phyloP scores from a whole-genome alignment of 2,797 vertebrate species.

The Crenichthys baileyi region DNA sequence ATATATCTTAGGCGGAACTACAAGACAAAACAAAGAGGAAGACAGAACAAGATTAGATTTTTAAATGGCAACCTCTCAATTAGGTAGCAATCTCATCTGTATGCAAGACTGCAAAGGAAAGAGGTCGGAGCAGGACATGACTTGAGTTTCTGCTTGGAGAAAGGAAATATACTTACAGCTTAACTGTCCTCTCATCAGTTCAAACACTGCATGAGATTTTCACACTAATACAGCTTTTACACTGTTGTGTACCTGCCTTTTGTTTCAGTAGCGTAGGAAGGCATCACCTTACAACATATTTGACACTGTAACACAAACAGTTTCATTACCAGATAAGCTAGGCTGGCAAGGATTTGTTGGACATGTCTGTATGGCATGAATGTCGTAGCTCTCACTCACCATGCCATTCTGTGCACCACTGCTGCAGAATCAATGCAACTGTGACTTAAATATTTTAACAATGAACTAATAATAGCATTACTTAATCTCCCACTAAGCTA shows the following conservation, averaged over 20 bases:
- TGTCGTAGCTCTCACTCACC: neutral
- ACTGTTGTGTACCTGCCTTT: neutral
- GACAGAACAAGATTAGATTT: constrained; percentile 59
- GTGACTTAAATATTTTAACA: neutral
- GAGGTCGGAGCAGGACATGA: neutral
- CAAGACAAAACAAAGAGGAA: constrained; percentile 37
- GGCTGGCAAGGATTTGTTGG: too few relatives aligned
- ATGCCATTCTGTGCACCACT: neutral
- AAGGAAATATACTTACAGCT: neutral
- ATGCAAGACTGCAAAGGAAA: neutral
- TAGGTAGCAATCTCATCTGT: neutral
- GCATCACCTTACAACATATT: neutral
- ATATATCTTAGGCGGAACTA: constrained; percentile 97
- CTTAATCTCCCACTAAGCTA: neutral
- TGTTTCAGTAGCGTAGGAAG: neutral
- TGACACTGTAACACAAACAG: too few relatives aligned
- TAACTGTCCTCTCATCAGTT: constrained; percentile 12
- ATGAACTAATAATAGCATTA: neutral
- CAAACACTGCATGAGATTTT: neutral
- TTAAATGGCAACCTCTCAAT: constrained; percentile 31
- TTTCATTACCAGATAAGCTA: too few relatives aligned
- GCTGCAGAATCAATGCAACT: neutral
- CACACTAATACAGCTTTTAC: neutral
- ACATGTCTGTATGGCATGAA: too few relatives aligned
- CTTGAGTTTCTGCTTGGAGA: constrained; percentile 2